A percentile compares a stretch with the other conserved stretches of the same genome.
Conservation (phyloP, 2,113 vertebrate genomes). For the Hippocampus barbouri region DNA sequence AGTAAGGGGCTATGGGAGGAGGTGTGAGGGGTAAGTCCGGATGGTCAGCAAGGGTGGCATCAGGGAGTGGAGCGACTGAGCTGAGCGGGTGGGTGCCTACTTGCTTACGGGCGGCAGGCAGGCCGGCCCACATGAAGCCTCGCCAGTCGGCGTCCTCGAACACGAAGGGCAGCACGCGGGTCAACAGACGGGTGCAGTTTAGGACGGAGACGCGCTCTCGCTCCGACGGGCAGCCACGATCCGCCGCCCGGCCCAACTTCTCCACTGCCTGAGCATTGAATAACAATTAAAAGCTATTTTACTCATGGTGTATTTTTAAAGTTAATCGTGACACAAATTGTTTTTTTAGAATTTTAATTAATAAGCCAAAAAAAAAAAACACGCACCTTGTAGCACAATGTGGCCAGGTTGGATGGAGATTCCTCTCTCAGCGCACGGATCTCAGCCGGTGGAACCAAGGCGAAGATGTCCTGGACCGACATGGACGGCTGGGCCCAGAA, state of each 20-base stretch:
- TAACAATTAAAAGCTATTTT: no score
- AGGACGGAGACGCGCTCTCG: conserved; percentile 82
- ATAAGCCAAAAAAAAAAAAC: no score
- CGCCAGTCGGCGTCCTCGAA: conserved; percentile 98
- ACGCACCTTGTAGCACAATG: conserved; percentile 93
- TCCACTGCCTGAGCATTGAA: conserved; percentile 82
- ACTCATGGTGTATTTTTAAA: no score
- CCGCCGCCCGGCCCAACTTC: conserved; percentile 85
- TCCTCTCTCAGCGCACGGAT: conserved; percentile 94
- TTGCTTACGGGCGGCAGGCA: conserved; percentile 85
- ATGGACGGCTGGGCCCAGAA: conserved; percentile 92
- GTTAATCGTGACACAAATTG: no score
- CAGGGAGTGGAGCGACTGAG: background rate
- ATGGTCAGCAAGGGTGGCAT: background rate
- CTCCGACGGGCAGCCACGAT: conserved; percentile 83
- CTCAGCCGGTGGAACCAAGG: conserved; percentile 92
- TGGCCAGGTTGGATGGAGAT: conserved; percentile 95
- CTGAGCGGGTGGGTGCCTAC: conserved; percentile 47
- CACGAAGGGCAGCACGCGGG: conserved; percentile 94
- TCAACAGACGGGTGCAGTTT: conserved; percentile 89
- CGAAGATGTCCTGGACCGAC: conserved; percentile 90
- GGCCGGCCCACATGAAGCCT: conserved; percentile 98
- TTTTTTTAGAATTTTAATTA: no score
- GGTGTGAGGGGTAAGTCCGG: no score
- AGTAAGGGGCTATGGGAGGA: no score